These are phyloP conservation scores for Peromyscus nudipes DNA, from an alignment of 2,797 vertebrate genomes.

Conservation along the genomic window DNA sequence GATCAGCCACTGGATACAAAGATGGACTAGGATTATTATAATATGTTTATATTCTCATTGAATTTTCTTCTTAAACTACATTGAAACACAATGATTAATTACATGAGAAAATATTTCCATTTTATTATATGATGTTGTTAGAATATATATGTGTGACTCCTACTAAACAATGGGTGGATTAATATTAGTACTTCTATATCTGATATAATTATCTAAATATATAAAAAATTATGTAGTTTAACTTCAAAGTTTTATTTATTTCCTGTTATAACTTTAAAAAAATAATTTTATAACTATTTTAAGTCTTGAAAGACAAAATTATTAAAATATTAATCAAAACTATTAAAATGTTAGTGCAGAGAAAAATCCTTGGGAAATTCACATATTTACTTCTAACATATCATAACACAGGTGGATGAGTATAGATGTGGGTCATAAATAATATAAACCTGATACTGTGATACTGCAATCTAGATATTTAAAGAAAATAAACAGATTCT, in stretches of 20 bases:
- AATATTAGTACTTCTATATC: not conserved
- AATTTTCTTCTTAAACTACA: slow-evolving; percentile 20
- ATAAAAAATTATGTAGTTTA: not conserved
- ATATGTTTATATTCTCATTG: slow-evolving; percentile 1
- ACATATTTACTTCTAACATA: not conserved
- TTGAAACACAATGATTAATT: not conserved
- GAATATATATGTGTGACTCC: not conserved
- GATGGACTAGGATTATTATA: not conserved
- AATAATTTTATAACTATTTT: not conserved
- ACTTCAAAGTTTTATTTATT: not conserved
- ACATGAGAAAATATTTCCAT: not conserved
- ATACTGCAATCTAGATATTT: not conserved
- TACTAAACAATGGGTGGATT: not conserved
- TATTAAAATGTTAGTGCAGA: not conserved
- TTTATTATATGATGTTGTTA: not conserved
- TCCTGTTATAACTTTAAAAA: not conserved
- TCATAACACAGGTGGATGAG: not conserved
- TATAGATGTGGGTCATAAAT: not conserved
- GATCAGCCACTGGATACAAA: not conserved
- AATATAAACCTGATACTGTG: not conserved
- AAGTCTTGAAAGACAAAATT: not conserved
- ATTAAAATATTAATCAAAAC: slow-evolving; percentile 27
- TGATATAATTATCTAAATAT: not conserved
- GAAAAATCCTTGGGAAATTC: not conserved
- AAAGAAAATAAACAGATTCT: not conserved